phyloP scores from a whole-genome alignment of 2,113 vertebrate genomes.

The Gymnarchus niloticus region DNA sequence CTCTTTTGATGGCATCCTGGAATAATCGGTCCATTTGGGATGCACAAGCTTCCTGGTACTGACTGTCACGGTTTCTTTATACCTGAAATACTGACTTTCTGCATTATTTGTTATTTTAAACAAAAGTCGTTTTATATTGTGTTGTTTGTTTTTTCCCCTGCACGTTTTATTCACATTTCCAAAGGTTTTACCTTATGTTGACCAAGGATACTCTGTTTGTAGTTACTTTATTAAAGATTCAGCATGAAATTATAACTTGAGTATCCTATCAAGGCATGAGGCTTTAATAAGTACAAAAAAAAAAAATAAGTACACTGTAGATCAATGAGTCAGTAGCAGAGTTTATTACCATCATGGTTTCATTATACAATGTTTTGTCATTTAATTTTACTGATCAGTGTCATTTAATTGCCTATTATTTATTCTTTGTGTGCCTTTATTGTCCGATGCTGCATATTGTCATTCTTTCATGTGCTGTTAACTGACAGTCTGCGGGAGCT shows the following conservation, averaged over 20 bases:
- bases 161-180: too few species aligned
- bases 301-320: neutral
- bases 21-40: neutral
- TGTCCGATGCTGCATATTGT: neutral
- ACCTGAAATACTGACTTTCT: too few species aligned
- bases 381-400: neutral
- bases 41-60: too few species aligned
- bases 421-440: neutral
- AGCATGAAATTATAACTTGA: neutral
- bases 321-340: too few species aligned
- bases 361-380: neutral
- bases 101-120: too few species aligned
- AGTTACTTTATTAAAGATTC: neutral
- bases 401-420: neutral
- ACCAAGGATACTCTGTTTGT: neutral
- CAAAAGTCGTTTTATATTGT: too few species aligned
- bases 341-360: neutral
- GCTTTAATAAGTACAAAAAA: neutral
- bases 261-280: neutral
- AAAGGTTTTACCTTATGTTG: too few species aligned
- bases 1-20: too few species aligned
- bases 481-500: neutral
- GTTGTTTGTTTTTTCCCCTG: too few species aligned
- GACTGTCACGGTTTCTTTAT: too few species aligned
- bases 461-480: neutral